These are phyloP conservation scores for Pelvicachromis taeniatus DNA, from an alignment of 2,113 vertebrate genomes.

Conservation along the genomic window DNA sequence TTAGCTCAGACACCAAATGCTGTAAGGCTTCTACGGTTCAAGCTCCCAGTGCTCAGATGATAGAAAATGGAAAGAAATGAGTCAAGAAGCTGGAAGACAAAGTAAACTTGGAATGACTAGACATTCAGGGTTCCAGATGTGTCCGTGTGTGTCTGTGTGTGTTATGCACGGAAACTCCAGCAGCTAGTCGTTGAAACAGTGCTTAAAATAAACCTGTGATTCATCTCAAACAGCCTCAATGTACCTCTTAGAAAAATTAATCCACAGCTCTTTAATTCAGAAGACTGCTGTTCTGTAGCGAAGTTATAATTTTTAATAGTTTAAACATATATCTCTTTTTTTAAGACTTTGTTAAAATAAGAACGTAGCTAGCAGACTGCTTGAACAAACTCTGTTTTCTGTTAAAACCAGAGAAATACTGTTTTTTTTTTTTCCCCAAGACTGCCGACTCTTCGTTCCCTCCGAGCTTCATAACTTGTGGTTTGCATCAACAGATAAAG, in stretches of 20 bases:
- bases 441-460: neutral
- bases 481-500: constrained; percentile 77
- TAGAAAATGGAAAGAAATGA: constrained; percentile 52
- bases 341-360: neutral
- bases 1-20: neutral
- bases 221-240: constrained; percentile 47
- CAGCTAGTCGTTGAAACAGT: constrained; percentile 5
- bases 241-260: constrained; percentile 20
- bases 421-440: neutral
- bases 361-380: neutral
- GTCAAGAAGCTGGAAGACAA: constrained; percentile 58
- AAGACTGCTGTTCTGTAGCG: neutral
- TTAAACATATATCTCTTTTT: neutral
- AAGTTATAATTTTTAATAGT: neutral
- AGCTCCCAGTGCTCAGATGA: neutral
- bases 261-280: neutral
- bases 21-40: constrained; percentile 17
- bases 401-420: neutral
- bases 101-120: constrained; percentile 44
- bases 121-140: constrained; percentile 45
- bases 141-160: neutral
- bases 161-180: constrained; percentile 41
- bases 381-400: neutral
- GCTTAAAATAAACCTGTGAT: constrained; percentile 66
- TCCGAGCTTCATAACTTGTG: neutral